phyloP scores from a whole-genome alignment of 2,113 vertebrate genomes.

The Ceyx melanurus region DNA sequence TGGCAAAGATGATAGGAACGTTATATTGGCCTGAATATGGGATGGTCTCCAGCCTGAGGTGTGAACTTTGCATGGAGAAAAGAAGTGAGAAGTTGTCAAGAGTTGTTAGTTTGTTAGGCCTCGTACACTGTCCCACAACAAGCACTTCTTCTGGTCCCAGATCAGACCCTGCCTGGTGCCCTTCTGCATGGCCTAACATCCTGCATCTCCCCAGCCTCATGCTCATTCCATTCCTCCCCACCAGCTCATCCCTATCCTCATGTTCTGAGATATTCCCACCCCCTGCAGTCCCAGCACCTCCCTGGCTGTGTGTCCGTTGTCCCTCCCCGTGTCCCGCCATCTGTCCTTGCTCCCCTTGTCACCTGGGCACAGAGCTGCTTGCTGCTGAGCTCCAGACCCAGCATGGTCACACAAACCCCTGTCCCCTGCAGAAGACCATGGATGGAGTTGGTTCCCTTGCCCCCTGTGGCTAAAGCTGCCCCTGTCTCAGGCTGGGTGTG shows the following conservation, averaged over 20 bases:
- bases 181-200: background rate
- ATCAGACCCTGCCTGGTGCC: background rate
- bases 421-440: background rate
- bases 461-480: background rate
- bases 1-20: background rate
- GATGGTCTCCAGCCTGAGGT: background rate
- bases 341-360: background rate
- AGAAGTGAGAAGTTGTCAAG: background rate
- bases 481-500: background rate
- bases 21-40: conserved; percentile 48
- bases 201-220: background rate
- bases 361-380: background rate
- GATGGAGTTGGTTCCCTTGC: background rate
- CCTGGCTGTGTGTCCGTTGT: background rate
- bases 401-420: background rate
- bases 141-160: background rate
- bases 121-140: background rate
- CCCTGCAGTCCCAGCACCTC: background rate
- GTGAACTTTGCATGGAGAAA: background rate
- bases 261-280: background rate
- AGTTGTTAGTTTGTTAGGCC: background rate
- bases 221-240: background rate
- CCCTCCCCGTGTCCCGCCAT: background rate
- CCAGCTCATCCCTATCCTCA: background rate
- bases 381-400: background rate